These are phyloP conservation scores for Brachirus orientalis DNA, from an alignment of 2,113 vertebrate species.

Conservation along the genomic window DNA sequence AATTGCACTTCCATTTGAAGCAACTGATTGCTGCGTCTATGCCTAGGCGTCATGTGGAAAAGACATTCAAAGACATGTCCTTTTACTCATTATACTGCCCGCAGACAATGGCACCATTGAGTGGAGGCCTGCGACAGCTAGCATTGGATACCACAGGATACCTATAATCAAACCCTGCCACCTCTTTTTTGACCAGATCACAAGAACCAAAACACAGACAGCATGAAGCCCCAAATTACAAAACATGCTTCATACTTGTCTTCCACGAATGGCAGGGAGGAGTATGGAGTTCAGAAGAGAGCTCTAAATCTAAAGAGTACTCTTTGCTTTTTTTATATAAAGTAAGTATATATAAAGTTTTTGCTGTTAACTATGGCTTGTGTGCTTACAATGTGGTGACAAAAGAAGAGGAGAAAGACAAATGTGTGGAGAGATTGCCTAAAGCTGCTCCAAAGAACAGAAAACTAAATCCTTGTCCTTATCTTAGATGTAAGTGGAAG, in stretches of 20 bases:
- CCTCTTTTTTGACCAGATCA: constrained; percentile 13
- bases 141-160: constrained; percentile 23
- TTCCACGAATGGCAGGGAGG: neutral
- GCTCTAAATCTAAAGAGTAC: neutral
- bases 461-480: constrained; percentile 35
- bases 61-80: constrained; percentile 53
- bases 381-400: too few species aligned
- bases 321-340: constrained; percentile 24
- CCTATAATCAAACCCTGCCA: constrained; percentile 9
- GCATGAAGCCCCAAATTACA: neutral
- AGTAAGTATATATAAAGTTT: constrained; percentile 9
- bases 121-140: constrained; percentile 22
- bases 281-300: constrained; percentile 3
- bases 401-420: constrained; percentile 1
- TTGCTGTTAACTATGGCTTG: too few species aligned
- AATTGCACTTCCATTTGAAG: constrained; percentile 62
- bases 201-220: constrained; percentile 12
- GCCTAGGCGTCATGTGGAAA: constrained; percentile 45
- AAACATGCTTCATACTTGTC: constrained; percentile 8
- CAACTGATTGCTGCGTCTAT: constrained; percentile 56
- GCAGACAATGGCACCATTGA: constrained; percentile 41
- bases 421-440: constrained; percentile 6
- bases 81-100: constrained; percentile 64
- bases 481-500: constrained; percentile 32
- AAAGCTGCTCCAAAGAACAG: constrained; percentile 13